These are phyloP conservation scores for Aptenodytes patagonicus DNA, from an alignment of 2,113 vertebrate species.

Conservation along the genomic window DNA sequence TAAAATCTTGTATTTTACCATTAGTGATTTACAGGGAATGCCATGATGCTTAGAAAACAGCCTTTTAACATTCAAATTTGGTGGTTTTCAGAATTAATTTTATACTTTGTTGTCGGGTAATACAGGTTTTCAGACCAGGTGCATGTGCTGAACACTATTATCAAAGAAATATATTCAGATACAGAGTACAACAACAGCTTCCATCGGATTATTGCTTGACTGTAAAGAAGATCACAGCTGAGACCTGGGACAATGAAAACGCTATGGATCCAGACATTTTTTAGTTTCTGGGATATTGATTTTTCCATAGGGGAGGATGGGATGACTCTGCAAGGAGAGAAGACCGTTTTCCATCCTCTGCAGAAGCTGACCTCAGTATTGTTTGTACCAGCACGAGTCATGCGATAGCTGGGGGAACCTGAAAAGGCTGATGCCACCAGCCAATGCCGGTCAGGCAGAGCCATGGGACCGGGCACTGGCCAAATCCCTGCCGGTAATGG, in stretches of 20 bases:
- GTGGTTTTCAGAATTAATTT: not conserved
- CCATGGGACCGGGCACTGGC: rapidly evolving
- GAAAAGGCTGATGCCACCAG: not conserved
- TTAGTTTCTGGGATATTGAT: not conserved
- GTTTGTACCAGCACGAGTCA: not conserved
- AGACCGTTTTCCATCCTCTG: not conserved
- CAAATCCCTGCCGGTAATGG: rapidly evolving
- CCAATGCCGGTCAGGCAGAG: not conserved
- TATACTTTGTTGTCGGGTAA: not conserved
- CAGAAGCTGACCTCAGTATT: not conserved
- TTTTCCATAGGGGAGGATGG: not conserved
- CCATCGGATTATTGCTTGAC: not conserved
- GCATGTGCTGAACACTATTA: not conserved
- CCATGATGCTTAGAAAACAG: not conserved
- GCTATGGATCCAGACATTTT: not conserved
- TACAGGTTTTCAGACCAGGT: not conserved
- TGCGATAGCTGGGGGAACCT: not conserved
- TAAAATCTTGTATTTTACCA: not conserved
- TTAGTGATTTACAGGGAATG: not conserved
- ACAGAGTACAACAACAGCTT: not conserved
- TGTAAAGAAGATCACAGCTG: not conserved
- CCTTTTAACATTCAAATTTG: not conserved
- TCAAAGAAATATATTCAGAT: not conserved
- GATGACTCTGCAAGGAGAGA: not conserved
- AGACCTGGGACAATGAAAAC: not conserved